Conservation (phyloP, 2,888 invertebrate genomes). For the Zonitis immaculata region DNA sequence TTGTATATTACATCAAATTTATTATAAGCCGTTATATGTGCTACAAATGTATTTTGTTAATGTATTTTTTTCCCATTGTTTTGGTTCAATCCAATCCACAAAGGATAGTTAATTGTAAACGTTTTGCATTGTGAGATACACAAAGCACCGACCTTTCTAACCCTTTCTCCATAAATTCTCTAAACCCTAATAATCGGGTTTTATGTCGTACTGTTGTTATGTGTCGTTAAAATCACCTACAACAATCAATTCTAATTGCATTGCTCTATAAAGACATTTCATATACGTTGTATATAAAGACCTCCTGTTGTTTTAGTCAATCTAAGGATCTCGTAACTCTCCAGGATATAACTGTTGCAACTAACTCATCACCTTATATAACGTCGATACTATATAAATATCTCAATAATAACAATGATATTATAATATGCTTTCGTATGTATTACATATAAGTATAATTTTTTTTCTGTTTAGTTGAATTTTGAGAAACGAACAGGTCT, state of each 20-base stretch:
- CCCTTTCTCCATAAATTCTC: constrained; percentile 41
- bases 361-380: constrained; percentile 40
- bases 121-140: constrained; percentile 20
- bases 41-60: no score
- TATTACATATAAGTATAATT: no score
- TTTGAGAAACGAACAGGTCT: no score
- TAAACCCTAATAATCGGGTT: constrained; percentile 42
- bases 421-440: no score
- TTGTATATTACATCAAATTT: no score
- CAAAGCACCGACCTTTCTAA: constrained; percentile 30
- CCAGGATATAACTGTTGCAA: constrained; percentile 40
- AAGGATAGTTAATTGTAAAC: neutral
- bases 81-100: no score
- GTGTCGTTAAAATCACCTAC: constrained; percentile 47
- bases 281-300: constrained; percentile 41
- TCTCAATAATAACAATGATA: no score
- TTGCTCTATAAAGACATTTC: constrained; percentile 44
- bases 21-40: no score
- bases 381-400: no score
- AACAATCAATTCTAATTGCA: constrained; percentile 49
- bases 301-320: constrained; percentile 42
- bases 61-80: no score
- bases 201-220: constrained; percentile 44
- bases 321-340: constrained; percentile 43
- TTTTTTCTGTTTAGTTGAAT: no score